phyloP scores from a whole-genome alignment of 2,797 vertebrate genomes.

The Botia kubotai region DNA sequence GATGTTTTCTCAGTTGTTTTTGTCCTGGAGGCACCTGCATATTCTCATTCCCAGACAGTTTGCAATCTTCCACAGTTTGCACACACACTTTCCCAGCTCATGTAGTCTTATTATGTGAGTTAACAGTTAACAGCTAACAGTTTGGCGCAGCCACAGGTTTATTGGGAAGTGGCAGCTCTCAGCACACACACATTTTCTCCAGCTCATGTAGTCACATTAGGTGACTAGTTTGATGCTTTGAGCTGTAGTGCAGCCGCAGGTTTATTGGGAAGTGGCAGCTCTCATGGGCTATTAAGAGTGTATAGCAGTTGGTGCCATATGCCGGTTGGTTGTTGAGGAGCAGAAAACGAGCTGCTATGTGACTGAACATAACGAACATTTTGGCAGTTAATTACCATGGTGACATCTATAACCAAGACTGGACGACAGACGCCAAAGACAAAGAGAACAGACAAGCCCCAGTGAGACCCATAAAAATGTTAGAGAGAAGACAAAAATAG shows the following conservation, averaged over 20 bases:
- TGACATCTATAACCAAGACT: constrained; percentile 75
- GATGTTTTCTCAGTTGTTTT: background rate
- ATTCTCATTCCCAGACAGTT: background rate
- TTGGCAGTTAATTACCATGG: constrained; percentile 80
- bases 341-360: constrained; percentile 68
- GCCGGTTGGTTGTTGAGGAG: constrained; percentile 80
- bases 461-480: constrained; percentile 50
- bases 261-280: constrained; percentile 66
- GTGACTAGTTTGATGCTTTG: constrained; percentile 56
- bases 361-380: constrained; percentile 76
- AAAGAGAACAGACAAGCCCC: constrained; percentile 46
- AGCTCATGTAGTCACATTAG: constrained; percentile 53
- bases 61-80: constrained; percentile 25
- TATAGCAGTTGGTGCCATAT: constrained; percentile 83
- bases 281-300: constrained; percentile 79
- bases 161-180: constrained; percentile 71
- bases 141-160: constrained; percentile 54
- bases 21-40: background rate
- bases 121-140: constrained; percentile 56
- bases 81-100: constrained; percentile 35
- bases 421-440: constrained; percentile 66
- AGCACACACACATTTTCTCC: constrained; percentile 16
- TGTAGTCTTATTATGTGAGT: constrained; percentile 55
- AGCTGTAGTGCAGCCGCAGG: constrained; percentile 49
- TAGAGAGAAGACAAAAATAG: background rate